phyloP scores from a whole-genome alignment of 2,797 vertebrate genomes.

The Esox masquinongy region DNA sequence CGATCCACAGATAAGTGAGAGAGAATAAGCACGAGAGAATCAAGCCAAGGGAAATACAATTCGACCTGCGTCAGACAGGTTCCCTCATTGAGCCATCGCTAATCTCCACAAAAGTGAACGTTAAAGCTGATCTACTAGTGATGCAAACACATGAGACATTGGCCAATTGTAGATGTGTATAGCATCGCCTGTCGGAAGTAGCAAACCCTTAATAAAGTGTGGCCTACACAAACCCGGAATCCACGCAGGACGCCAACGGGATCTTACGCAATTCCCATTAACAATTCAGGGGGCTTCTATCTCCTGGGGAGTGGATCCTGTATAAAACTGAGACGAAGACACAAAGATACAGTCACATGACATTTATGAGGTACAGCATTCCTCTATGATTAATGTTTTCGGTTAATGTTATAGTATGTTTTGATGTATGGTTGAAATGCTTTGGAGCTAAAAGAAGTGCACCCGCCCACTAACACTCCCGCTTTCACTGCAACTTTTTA shows the following conservation, averaged over 20 bases:
- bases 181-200: not conserved
- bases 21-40: not conserved
- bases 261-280: not conserved
- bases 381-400: not conserved
- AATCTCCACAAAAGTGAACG: not conserved
- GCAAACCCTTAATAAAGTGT: not conserved
- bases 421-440: not conserved
- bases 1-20: not conserved
- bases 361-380: not conserved
- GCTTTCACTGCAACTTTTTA: not conserved
- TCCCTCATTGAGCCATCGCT: not conserved
- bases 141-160: not conserved
- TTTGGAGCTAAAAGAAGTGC: not conserved
- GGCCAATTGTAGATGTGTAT: not conserved
- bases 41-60: not conserved
- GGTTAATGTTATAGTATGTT: constrained; percentile 1
- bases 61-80: not conserved
- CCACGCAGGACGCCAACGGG: not conserved
- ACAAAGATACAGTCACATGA: not conserved
- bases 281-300: not conserved
- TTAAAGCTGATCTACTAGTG: not conserved
- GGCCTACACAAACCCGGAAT: not conserved
- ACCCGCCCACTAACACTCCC: not conserved
- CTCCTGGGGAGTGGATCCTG: not conserved
- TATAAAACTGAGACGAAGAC: not conserved